A percentile compares a stretch with the other conserved stretches of the same genome.
phyloP scores from a whole-genome alignment of 2,888 invertebrate genomes.

The Bimastos eiseni region DNA sequence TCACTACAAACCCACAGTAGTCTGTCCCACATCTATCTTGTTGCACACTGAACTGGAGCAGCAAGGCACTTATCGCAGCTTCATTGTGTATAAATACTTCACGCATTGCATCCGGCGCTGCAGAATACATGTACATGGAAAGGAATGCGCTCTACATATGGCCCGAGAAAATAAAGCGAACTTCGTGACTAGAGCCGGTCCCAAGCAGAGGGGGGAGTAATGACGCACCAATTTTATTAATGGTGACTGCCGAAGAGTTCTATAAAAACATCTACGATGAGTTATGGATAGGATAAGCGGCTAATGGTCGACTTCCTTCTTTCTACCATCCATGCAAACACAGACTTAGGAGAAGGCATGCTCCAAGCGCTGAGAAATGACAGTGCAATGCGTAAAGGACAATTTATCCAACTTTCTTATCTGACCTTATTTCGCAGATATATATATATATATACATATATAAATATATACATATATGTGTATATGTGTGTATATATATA shows the following conservation, averaged over 20 bases:
- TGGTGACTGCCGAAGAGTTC: background rate
- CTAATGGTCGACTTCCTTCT: background rate
- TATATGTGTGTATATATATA: too few species aligned
- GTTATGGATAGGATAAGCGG: background rate
- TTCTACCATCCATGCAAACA: too few species aligned
- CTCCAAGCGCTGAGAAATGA: too few species aligned
- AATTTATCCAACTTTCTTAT: constrained; percentile 8
- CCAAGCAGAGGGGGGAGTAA: background rate
- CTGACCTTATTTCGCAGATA: background rate
- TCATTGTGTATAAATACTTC: background rate
- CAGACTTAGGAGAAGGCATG: too few species aligned
- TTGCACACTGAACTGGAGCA: background rate
- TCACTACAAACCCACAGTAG: background rate
- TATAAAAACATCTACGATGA: background rate
- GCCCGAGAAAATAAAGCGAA: background rate
- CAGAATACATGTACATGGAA: background rate
- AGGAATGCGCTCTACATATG: background rate
- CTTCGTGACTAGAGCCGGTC: background rate
- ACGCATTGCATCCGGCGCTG: background rate
- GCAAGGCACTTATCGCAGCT: background rate
- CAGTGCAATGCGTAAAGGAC: background rate
- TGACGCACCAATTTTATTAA: background rate
- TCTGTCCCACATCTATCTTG: background rate
- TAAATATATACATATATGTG: too few species aligned
- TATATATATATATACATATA: too few species aligned